Evolutionary conservation across 2,113 vertebrate species (phyloP).

Genomic region (Pitta sordida): DNA sequence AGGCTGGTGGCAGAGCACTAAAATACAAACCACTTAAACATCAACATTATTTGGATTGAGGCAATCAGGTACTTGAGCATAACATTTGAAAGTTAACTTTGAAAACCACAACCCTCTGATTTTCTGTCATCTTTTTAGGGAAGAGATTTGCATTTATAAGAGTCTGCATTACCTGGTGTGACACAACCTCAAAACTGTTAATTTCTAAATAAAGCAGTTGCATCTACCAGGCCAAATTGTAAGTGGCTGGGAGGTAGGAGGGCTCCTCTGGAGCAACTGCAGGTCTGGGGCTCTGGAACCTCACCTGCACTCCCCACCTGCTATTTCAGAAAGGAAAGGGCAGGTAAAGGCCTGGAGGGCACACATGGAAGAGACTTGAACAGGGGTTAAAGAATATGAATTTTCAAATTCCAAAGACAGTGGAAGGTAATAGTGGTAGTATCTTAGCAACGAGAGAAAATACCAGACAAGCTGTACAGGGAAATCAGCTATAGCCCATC

Average conservation of each 20-base stretch:
- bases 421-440: neutral
- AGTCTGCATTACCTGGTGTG: neutral
- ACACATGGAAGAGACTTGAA: neutral
- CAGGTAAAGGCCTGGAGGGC: neutral
- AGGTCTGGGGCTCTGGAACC: neutral
- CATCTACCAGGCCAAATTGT: neutral
- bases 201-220: neutral
- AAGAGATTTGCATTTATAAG: neutral
- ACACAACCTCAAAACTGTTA: neutral
- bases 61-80: neutral
- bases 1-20: neutral
- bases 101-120: neutral
- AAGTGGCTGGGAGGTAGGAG: neutral
- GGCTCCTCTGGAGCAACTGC: neutral
- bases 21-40: neutral
- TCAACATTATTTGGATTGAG: neutral
- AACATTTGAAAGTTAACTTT: neutral
- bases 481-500: neutral
- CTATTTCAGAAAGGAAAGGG: neutral
- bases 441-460: constrained; percentile 47
- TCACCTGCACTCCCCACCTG: neutral
- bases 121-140: neutral
- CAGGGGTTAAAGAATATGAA: neutral
- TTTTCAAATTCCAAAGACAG: neutral
- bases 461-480: neutral